Evolutionary conservation across 1,140 invertebrate species (phyloP), one percentile per base, ranked within the genome.

Genomic region (Drosophila santomea): DNA sequence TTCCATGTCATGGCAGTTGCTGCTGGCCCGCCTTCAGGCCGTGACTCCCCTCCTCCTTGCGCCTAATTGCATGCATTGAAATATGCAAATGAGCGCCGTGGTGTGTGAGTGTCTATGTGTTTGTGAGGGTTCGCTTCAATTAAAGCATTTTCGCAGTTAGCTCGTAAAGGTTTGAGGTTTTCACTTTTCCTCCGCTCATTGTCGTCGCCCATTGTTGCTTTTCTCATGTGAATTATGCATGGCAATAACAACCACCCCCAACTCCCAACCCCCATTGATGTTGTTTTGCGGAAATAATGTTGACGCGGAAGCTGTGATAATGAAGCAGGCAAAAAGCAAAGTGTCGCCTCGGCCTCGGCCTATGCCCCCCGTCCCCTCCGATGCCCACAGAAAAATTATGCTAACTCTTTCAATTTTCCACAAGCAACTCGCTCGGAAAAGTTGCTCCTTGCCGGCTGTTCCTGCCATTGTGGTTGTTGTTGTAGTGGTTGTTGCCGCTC

Each of bases 211-310:
- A 91, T 90, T 91, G 88, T 90, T 88, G 74, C 83, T 74, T 74
- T 91, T 91, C 88, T 91, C 88, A 91, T 91, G 91, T 91, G 88
- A 91, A 91, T 91, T 91, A 91, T 91, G 88, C 88, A 91, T 91
- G 80, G 38, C 77, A 80, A 59, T 59, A 71, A 60, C 81, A 84
- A 76, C 28, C 28, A 14, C 41, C 3, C 25, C 17, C 28, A 5
- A 11, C 41, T 6, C 45, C 8, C 47, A 17, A 38, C 10, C 2
- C 7, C 59, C n/a, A 11, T 1, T 55, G 44, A 41, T 62, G 66
- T 48, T 64, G 67, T 20, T 80, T 69, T 77, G 47, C 79, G 89
- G 81, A 91, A 91, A 90, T 89, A 74, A 86, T 86, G 85, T 81
- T 85, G 90, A 91, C 80, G 82, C 81, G 84, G 82, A 90, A 91